Conservation (phyloP, 2,113 vertebrate genomes). For the Eonycteris spelaea region DNA sequence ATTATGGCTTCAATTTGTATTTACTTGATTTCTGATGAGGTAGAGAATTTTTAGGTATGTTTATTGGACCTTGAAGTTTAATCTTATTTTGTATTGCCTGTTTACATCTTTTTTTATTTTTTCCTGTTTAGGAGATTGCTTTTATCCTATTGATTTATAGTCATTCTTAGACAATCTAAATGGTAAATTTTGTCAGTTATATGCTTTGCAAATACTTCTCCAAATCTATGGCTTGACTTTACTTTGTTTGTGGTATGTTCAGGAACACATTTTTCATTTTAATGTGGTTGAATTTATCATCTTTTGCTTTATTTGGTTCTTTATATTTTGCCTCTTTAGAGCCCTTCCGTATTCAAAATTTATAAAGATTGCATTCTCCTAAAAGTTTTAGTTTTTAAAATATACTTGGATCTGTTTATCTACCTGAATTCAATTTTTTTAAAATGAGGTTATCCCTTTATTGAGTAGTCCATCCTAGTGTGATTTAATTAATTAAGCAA, state of each 20-base stretch:
- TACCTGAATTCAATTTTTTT: neutral
- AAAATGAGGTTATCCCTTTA: neutral
- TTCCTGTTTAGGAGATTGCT: neutral
- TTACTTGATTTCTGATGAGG: slow-evolving; percentile 17
- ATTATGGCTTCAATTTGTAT: slow-evolving; percentile 23
- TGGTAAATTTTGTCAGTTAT: neutral
- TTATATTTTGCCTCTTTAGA: slow-evolving; percentile 30
- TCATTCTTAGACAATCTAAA: neutral
- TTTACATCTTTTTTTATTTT: neutral
- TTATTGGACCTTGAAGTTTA: neutral
- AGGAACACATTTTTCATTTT: slow-evolving; percentile 5
- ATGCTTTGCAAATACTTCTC: neutral
- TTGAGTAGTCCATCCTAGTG: neutral
- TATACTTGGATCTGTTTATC: slow-evolving; percentile 1
- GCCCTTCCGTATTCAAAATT: neutral
- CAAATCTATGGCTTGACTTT: neutral
- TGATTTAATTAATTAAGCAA: neutral
- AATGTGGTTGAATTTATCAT: neutral
- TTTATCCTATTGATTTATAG: neutral
- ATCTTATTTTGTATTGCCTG: neutral
- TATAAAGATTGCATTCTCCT: slow-evolving; percentile 27
- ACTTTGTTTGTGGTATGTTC: neutral
- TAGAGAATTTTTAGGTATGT: neutral
- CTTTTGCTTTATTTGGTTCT: neutral
- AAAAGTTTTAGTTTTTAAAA: neutral